Evolutionary conservation across 2,797 vertebrate genomes (phyloP).

Genomic region (Distichodus sexfasciatus): DNA sequence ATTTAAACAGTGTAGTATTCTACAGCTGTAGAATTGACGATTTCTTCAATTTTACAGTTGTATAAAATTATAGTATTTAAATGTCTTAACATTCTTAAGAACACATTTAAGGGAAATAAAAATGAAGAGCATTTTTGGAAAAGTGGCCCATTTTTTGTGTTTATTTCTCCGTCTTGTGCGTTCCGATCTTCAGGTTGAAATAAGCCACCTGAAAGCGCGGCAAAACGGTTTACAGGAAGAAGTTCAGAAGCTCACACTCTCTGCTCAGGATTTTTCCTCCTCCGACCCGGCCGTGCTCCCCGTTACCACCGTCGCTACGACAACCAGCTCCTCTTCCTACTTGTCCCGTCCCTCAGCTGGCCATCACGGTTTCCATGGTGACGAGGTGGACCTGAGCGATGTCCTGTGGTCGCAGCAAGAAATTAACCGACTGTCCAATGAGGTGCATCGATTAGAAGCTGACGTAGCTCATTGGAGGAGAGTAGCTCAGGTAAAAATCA

Average conservation of each 20-base stretch:
- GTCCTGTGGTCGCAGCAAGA: constrained; percentile 95
- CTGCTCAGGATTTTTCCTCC: constrained; percentile 68
- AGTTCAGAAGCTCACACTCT: constrained; percentile 80
- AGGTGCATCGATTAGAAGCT: constrained; percentile 84
- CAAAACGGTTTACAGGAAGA: constrained; percentile 90
- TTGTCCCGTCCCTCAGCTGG: constrained; percentile 64
- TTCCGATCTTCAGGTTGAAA: constrained; percentile 81
- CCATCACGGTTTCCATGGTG: constrained; percentile 80
- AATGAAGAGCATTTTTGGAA: too few species aligned
- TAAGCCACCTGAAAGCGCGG: constrained; percentile 92
- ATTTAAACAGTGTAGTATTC: too few species aligned
- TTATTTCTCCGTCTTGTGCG: not conserved
- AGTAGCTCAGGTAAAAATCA: constrained; percentile 63
- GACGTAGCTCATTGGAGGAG: constrained; percentile 90
- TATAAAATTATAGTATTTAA: too few species aligned
- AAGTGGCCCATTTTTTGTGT: not conserved
- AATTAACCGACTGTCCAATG: constrained; percentile 90
- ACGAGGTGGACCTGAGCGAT: constrained; percentile 93
- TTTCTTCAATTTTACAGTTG: too few species aligned
- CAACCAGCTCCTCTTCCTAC: constrained; percentile 70
- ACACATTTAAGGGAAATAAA: too few species aligned
- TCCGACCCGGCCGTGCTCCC: constrained; percentile 61
- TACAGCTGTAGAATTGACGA: too few species aligned
- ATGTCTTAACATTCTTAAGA: too few species aligned
- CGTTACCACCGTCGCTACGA: constrained; percentile 59